These are phyloP conservation scores for Corythornis madagascariensis DNA, from an alignment of 2,113 vertebrate genomes.

Conservation along the genomic window DNA sequence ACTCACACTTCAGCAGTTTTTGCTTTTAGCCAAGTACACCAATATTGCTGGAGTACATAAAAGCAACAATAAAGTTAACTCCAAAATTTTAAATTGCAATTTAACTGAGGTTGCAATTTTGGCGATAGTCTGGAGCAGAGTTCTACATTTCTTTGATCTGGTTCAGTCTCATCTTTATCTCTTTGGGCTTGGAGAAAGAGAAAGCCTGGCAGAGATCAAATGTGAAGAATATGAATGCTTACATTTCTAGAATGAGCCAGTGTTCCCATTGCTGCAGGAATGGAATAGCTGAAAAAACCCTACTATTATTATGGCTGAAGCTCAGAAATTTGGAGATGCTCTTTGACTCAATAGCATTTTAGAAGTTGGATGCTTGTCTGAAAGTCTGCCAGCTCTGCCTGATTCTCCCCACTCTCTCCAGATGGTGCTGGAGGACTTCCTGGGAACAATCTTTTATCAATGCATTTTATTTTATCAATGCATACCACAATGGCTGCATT, in stretches of 20 bases:
- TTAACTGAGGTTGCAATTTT: not conserved
- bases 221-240: not conserved
- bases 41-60: not conserved
- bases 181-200: not conserved
- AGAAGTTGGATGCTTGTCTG: slow-evolving; percentile 32
- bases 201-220: slow-evolving; percentile 6
- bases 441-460: slow-evolving; percentile 53
- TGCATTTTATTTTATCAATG: slow-evolving; percentile 54
- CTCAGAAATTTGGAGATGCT: slow-evolving; percentile 41
- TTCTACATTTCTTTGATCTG: not conserved
- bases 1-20: not conserved
- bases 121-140: not conserved
- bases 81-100: not conserved
- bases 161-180: not conserved
- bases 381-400: slow-evolving; percentile 40
- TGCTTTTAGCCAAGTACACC: not conserved
- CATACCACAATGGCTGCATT: not conserved
- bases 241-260: slow-evolving; percentile 19
- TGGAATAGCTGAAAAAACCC: not conserved
- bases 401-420: slow-evolving; percentile 47
- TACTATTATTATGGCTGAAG: slow-evolving; percentile 14
- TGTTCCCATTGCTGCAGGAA: not conserved
- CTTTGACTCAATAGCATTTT: slow-evolving; percentile 31
- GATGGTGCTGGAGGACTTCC: slow-evolving; percentile 64
- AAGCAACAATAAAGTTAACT: not conserved